Evolutionary conservation across 1,140 invertebrate species (phyloP).

Genomic region (Sarcophaga bullata): DNA sequence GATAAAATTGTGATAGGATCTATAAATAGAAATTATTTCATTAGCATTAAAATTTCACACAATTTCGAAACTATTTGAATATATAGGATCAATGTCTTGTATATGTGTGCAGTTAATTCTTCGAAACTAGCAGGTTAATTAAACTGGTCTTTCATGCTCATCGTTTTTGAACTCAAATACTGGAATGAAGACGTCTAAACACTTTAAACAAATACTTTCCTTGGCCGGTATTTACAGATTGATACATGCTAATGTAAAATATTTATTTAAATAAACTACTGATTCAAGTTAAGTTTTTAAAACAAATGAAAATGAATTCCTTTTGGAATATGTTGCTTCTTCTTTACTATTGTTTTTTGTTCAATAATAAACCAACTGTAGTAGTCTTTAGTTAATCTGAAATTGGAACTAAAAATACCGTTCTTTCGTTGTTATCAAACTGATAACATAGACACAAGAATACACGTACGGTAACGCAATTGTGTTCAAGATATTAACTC

Average conservation of each 20-base stretch:
- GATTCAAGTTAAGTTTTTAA: too few relatives aligned
- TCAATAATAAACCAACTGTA: background rate
- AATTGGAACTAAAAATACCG: background rate
- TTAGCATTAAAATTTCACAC: background rate
- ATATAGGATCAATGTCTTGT: background rate
- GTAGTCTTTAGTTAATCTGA: background rate
- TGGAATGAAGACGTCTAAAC: too few relatives aligned
- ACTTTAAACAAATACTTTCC: slow-evolving; percentile 18
- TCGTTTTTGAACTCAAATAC: too few relatives aligned
- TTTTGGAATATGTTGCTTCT: background rate
- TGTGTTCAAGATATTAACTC: background rate
- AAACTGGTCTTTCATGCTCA: too few relatives aligned
- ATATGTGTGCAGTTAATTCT: background rate
- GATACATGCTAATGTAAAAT: background rate
- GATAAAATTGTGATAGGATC: slow-evolving; percentile 65
- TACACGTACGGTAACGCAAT: background rate
- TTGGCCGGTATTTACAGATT: slow-evolving; percentile 24
- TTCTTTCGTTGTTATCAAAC: slow-evolving; percentile 17
- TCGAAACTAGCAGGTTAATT: too few relatives aligned
- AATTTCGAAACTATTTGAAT: too few relatives aligned
- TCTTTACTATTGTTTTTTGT: background rate
- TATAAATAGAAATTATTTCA: slow-evolving; percentile 43
- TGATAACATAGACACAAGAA: background rate
- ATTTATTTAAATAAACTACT: too few relatives aligned
- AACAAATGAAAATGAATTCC: too few relatives aligned